Evolutionary conservation across 2,113 vertebrate genomes (phyloP).

Genomic region (Romanogobio albipinnatus): DNA sequence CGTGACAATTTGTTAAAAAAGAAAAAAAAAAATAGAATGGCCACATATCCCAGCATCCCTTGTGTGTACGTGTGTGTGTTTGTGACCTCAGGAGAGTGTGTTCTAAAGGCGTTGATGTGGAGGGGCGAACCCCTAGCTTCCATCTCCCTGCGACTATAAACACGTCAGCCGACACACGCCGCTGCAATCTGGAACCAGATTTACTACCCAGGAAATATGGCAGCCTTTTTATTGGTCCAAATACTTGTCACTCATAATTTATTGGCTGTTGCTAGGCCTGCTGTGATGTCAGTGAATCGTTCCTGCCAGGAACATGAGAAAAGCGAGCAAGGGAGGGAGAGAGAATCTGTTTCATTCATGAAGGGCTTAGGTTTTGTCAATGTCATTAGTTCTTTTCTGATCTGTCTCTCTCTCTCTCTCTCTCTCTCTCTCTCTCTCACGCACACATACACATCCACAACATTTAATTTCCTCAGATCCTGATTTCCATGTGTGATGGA

Average conservation of each 20-base stretch:
- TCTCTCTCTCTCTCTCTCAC: not conserved
- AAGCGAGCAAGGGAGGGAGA: slow-evolving; percentile 53
- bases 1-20: slow-evolving; percentile 61
- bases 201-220: slow-evolving; percentile 99
- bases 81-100: slow-evolving; percentile 69
- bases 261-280: slow-evolving; percentile 87
- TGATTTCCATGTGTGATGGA: not conserved
- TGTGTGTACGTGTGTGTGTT: slow-evolving; percentile 45
- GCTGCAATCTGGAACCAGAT: slow-evolving; percentile 98
- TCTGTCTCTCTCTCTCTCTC: not conserved
- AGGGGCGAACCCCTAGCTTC: slow-evolving; percentile 82
- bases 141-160: slow-evolving; percentile 91
- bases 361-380: slow-evolving; percentile 34
- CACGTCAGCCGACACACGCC: slow-evolving; percentile 90
- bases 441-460: not conserved
- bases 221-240: slow-evolving; percentile 98
- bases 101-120: slow-evolving; percentile 84
- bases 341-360: slow-evolving; percentile 41
- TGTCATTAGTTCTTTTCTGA: slow-evolving; percentile 24
- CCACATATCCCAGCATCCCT: slow-evolving; percentile 65
- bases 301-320: slow-evolving; percentile 60
- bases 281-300: slow-evolving; percentile 78
- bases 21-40: slow-evolving; percentile 51
- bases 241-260: slow-evolving; percentile 98
- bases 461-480: not conserved